Percentiles rank a stretch among this genome's conserved stretches.
phyloP scores from a whole-genome alignment of 2,888 invertebrate species.

The Scaptomyza cyrtandrae region DNA sequence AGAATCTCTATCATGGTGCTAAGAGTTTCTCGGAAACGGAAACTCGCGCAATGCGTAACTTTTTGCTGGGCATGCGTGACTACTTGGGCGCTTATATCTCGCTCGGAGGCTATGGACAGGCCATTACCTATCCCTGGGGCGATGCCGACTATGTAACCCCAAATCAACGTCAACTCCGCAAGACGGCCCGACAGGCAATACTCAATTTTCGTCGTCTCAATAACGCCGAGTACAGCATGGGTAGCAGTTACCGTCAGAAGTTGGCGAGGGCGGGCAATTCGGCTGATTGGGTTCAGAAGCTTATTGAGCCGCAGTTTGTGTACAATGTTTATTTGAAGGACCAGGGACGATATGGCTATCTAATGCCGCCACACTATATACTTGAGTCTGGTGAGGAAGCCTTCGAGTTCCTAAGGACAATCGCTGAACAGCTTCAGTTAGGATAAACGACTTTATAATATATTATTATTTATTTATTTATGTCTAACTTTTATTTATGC shows the following conservation, averaged over 20 bases:
- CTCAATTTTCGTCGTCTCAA: conserved; percentile 77
- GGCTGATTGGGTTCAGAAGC: conserved; percentile 82
- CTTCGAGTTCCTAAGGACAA: conserved; percentile 79
- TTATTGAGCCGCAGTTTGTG: conserved; percentile 77
- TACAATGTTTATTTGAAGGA: conserved; percentile 82
- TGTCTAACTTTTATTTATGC: conserved; percentile 13
- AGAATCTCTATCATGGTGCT: conserved; percentile 91
- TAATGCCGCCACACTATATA: conserved; percentile 82
- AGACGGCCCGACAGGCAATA: conserved; percentile 71
- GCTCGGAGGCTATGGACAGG: conserved; percentile 85
- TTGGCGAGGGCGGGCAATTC: conserved; percentile 82
- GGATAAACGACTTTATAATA: conserved; percentile 2
- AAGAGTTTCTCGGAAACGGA: conserved; percentile 95
- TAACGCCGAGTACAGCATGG: conserved; percentile 80
- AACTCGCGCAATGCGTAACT: conserved; percentile 87
- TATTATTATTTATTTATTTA: not conserved
- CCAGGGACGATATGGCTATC: conserved; percentile 83
- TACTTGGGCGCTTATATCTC: conserved; percentile 79
- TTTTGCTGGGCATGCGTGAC: conserved; percentile 82
- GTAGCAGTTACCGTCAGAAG: conserved; percentile 80
- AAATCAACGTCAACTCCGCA: conserved; percentile 74
- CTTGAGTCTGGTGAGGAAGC: conserved; percentile 82
- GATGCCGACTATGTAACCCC: conserved; percentile 82
- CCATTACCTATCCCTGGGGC: conserved; percentile 84
- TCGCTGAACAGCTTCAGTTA: conserved; percentile 71